Conservation (phyloP, 1,140 invertebrate species). For the Drosophila repleta region DNA sequence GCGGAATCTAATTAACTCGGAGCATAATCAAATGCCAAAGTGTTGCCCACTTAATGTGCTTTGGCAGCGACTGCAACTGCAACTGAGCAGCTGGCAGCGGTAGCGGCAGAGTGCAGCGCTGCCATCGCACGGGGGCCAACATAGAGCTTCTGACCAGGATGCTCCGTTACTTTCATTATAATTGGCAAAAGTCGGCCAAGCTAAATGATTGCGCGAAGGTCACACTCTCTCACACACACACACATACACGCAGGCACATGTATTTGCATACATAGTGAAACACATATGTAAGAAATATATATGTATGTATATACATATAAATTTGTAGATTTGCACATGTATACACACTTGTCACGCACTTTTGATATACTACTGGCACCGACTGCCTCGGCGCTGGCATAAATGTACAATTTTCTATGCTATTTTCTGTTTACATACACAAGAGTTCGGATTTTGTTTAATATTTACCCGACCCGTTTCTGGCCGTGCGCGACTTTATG, state of each 20-base stretch:
- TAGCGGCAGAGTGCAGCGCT: too few relatives aligned
- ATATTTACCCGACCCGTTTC: conserved; percentile 48
- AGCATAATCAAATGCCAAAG: conserved; percentile 29
- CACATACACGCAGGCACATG: neutral
- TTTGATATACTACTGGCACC: conserved; percentile 16
- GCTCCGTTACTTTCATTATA: conserved; percentile 39
- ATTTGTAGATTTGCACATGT: conserved; percentile 2
- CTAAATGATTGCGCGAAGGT: conserved; percentile 67
- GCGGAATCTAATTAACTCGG: conserved; percentile 42
- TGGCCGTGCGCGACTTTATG: conserved; percentile 47
- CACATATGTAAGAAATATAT: conserved; percentile 17
- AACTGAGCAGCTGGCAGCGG: conserved; percentile 1
- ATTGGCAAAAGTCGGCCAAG: conserved; percentile 64
- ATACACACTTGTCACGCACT: conserved; percentile 26
- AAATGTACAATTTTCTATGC: conserved; percentile 31
- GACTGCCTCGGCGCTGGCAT: conserved; percentile 26
- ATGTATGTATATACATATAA: too few relatives aligned
- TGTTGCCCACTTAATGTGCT: conserved; percentile 39
- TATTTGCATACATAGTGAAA: conserved; percentile 27
- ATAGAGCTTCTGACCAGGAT: conserved; percentile 19
- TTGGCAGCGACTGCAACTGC: conserved; percentile 6
- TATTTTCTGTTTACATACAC: conserved; percentile 1
- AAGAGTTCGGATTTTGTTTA: conserved; percentile 28
- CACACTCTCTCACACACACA: conserved; percentile 40
- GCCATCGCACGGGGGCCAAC: neutral